Evolutionary conservation across 2,113 vertebrate genomes (phyloP).

Genomic region (Eptesicus fuscus): DNA sequence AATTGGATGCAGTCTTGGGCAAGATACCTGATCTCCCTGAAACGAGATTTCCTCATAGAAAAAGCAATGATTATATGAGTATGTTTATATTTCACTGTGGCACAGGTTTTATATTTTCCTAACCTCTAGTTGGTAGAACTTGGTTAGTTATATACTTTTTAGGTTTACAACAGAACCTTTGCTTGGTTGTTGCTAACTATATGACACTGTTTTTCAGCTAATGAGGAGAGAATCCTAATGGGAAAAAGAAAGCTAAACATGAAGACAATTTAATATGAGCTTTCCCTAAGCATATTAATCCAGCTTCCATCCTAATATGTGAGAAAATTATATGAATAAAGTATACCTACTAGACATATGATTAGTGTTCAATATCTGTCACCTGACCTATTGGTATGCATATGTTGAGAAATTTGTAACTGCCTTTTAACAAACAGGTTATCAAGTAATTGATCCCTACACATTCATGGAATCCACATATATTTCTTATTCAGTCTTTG

Average conservation of each 20-base stretch:
- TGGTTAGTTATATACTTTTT: background rate
- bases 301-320: background rate
- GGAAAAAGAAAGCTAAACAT: background rate
- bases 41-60: background rate
- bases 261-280: background rate
- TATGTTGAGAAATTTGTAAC: background rate
- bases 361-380: background rate
- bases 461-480: background rate
- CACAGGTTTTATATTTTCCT: background rate
- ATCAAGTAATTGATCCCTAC: background rate
- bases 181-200: background rate
- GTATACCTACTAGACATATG: background rate
- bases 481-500: background rate
- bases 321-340: slow-evolving; percentile 2
- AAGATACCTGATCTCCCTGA: background rate
- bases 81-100: background rate
- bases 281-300: background rate
- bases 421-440: background rate
- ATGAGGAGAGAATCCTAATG: background rate
- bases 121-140: background rate
- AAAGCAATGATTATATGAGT: background rate
- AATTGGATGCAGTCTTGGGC: background rate
- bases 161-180: background rate
- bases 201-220: background rate
- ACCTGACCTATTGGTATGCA: background rate